Evolutionary conservation across 2,888 invertebrate genomes (phyloP), one percentile per base, ranked within the genome.

Genomic region (Thymelicus sylvestris): DNA sequence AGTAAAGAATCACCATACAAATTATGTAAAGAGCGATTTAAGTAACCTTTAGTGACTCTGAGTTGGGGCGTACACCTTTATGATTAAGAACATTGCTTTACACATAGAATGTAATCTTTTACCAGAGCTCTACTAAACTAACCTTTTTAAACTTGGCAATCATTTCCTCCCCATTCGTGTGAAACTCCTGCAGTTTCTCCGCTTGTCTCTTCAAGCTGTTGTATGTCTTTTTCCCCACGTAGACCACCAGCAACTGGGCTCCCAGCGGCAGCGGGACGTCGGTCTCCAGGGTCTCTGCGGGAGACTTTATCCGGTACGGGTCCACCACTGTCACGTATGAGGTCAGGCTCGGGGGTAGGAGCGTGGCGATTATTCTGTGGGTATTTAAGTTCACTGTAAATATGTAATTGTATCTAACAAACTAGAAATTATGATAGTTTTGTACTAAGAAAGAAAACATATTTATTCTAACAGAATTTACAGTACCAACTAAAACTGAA

Each of bases 241-340:
- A 98, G 0, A 98, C 96, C 39, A 95, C 95, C 48, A 98, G 88
- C 73, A 98, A 94, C 83, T 97, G 97, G 0, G 97, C 97, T 0
- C 98, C 98, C 19, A 96, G 90, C 0, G 98, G 98, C 70, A 98
- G 87, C 64, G 97, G 96, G 77, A 96, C 97, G 75, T 95, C 95
- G 0, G 95, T 93, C 61, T 89, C 83, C 48, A 97, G 90, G 57
- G 93, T 92, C 84, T 97, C 97, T 0, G 97, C 97, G 0, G 97
- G 96, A 0, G 96, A 96, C 91, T 97, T 97, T 85, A 98, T 96
- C 78, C 97, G 95, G 83, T 96, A 96, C 0, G 97, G 97, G 91
- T 98, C 97, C 44, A 97, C 96, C 71, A 97, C 95, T 13, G 97
- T 96, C 7, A 98, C 91, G 83, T 96, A 96, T 77, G 97, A 97